A percentile compares a stretch with the other conserved stretches of the same genome.
Evolutionary conservation across 1,140 invertebrate genomes (phyloP).

Genomic region (Metaphire vulgaris): DNA sequence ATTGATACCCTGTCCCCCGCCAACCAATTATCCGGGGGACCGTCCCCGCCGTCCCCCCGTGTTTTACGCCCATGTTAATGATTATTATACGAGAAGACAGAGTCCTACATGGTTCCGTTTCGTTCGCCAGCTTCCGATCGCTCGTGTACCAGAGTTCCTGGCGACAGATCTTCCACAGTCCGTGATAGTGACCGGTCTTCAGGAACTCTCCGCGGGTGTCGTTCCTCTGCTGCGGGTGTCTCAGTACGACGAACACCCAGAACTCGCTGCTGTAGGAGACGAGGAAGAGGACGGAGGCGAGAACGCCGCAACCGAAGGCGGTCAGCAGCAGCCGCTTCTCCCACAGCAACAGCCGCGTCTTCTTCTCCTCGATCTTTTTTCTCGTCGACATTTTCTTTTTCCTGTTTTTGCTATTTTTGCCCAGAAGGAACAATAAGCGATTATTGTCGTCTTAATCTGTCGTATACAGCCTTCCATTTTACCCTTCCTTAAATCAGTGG

Average conservation of each 20-base stretch:
- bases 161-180: slow-evolving; percentile 14
- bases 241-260: slow-evolving; percentile 10
- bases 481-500: too few relatives aligned
- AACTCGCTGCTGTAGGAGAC: slow-evolving; percentile 6
- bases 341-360: neutral
- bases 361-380: neutral
- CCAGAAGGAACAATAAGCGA: too few relatives aligned
- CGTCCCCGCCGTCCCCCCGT: too few relatives aligned
- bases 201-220: neutral
- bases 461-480: too few relatives aligned
- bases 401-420: too few relatives aligned
- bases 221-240: neutral
- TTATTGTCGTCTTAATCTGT: too few relatives aligned
- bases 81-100: too few relatives aligned
- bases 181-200: slow-evolving; percentile 21
- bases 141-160: slow-evolving; percentile 9
- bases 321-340: slow-evolving; percentile 8
- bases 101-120: neutral
- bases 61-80: too few relatives aligned
- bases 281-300: slow-evolving; percentile 7
- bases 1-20: too few relatives aligned
- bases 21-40: too few relatives aligned
- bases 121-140: neutral
- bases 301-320: slow-evolving; percentile 5
- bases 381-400: neutral